A percentile compares a stretch with the other conserved stretches of the same genome.
Conservation (phyloP, 92 coral and sea anemone species). For the Zoanthus gigantus region DNA sequence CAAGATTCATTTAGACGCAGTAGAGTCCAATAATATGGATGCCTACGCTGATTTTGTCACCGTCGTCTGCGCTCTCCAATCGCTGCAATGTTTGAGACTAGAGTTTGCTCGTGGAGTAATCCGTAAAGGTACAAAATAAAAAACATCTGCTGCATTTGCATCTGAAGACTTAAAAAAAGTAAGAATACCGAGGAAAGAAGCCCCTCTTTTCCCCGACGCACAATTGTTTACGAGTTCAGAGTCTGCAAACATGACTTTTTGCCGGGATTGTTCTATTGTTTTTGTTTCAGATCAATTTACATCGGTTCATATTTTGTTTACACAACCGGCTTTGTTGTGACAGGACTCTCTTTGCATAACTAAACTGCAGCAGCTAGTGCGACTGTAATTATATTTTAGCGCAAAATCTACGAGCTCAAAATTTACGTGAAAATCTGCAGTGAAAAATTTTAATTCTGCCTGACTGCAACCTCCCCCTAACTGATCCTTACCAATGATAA, state of each 20-base stretch:
- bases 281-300: not conserved
- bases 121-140: constrained; percentile 14
- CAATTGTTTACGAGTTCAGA: not conserved
- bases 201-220: constrained; percentile 16
- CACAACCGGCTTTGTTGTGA: constrained; percentile 17
- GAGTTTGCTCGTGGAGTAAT: constrained; percentile 28
- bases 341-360: constrained; percentile 26
- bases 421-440: not conserved
- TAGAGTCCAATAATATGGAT: constrained; percentile 47
- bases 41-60: constrained; percentile 16
- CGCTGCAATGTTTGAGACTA: constrained; percentile 10
- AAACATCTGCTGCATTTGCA: constrained; percentile 17
- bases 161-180: constrained; percentile 17
- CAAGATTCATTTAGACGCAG: constrained; percentile 60
- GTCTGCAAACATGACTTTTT: not conserved
- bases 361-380: constrained; percentile 2
- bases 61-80: constrained; percentile 23
- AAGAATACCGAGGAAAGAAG: constrained; percentile 9
- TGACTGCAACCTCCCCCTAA: too few species aligned
- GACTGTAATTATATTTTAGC: constrained; percentile 5
- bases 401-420: constrained; percentile 19
- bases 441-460: not conserved
- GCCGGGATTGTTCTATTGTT: not conserved
- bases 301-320: constrained; percentile 9
- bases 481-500: not conserved